Evolutionary conservation across 2,113 vertebrate genomes (phyloP).

Genomic region (Pedionomus torquatus): DNA sequence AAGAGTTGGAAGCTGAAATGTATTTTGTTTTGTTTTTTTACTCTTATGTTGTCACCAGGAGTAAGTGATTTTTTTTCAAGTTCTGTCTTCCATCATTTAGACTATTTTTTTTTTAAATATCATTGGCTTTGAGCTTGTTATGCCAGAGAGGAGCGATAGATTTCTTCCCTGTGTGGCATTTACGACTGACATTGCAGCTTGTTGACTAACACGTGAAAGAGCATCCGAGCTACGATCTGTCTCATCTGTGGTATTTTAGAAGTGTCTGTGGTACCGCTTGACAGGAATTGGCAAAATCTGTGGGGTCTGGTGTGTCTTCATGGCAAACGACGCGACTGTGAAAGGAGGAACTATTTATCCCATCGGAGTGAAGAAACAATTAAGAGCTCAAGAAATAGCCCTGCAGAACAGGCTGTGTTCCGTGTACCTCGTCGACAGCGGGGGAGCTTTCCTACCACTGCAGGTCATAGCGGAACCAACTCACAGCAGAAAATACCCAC

Average conservation of each 20-base stretch:
- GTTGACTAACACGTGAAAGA: background rate
- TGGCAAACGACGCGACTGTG: constrained; percentile 84
- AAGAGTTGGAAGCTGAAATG: background rate
- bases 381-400: constrained; percentile 84
- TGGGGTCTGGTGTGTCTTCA: constrained; percentile 84
- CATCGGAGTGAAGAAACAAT: constrained; percentile 86
- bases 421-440: constrained; percentile 84
- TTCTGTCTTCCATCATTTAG: background rate
- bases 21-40: background rate
- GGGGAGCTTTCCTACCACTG: constrained; percentile 85
- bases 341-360: constrained; percentile 87
- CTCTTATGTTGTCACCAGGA: background rate
- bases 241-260: background rate
- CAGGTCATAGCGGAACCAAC: constrained; percentile 70
- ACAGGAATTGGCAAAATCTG: constrained; percentile 84
- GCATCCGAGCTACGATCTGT: accelerated
- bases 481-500: accelerated
- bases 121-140: background rate
- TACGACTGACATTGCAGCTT: background rate
- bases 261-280: background rate
- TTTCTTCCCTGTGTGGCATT: background rate
- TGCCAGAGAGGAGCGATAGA: background rate
- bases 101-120: background rate
- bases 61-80: background rate
- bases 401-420: constrained; percentile 83